Conservation (phyloP, 2,888 invertebrate genomes). For the Zaprionus obscuricornis region DNA sequence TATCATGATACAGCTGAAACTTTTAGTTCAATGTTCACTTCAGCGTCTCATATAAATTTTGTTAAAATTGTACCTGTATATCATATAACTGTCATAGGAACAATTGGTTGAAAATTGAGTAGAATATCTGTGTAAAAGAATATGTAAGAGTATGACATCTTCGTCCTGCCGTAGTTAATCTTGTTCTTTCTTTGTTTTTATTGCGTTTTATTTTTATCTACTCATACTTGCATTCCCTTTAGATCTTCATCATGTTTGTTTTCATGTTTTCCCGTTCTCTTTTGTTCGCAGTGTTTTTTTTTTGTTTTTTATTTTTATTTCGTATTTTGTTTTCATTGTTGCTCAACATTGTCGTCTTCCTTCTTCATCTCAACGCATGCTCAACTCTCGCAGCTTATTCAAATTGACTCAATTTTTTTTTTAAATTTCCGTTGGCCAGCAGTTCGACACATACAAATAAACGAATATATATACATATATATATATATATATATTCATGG, state of each 20-base stretch:
- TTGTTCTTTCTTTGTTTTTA: conserved; percentile 26
- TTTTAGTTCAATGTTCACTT: too few relatives aligned
- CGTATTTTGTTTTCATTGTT: conserved; percentile 39
- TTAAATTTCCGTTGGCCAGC: conserved; percentile 68
- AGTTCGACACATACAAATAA: conserved; percentile 12
- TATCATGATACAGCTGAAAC: too few relatives aligned
- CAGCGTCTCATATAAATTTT: too few relatives aligned
- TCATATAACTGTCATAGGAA: too few relatives aligned
- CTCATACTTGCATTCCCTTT: conserved; percentile 33
- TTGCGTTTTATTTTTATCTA: conserved; percentile 40
- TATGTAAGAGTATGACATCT: too few relatives aligned
- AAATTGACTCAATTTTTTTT: conserved; percentile 78
- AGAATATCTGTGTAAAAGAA: too few relatives aligned
- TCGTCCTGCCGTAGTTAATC: too few relatives aligned
- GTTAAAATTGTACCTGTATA: too few relatives aligned
- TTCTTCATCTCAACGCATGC: conserved; percentile 32
- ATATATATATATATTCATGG: conserved; percentile 54
- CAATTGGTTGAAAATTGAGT: too few relatives aligned
- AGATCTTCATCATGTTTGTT: neutral
- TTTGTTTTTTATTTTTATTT: conserved; percentile 17
- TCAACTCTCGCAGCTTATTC: conserved; percentile 56
- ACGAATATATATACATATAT: conserved; percentile 17
- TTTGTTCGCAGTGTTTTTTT: conserved; percentile 9
- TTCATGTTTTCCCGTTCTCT: neutral
- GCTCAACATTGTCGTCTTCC: too few relatives aligned